Base-by-base conservation (phyloP, 2,113 vertebrate species). In the Corythornis vintsioides region DNA sequence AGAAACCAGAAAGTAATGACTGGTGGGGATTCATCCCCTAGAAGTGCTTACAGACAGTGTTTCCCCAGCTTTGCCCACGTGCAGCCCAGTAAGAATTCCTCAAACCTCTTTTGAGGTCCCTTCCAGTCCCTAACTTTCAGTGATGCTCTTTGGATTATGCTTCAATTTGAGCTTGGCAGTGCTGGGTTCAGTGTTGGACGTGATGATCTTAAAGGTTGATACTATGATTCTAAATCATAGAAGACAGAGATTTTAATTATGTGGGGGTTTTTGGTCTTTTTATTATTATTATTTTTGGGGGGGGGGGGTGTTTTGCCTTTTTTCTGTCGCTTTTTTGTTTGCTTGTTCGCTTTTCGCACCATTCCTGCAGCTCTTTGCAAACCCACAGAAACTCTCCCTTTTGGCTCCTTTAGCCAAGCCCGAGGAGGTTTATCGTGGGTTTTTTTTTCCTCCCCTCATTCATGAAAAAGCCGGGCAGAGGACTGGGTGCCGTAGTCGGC, bases 361-460 rank as follows among this genome's bases (percentile, higher is more conserved):
- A 0, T 78, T 21, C 13, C 79, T 33, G 61, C 81, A 86, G 94
- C 82, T 57, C 69, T 14, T 53, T 16, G 12, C 50, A 38, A 13
- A 47, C 57, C 20, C 45, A 53, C 47, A 4, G 29, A 14, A 16
- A 0, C 63, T 18, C 43, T 73, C 31, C 47, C 28, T 53, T 38
- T 20, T 40, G 1, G 52, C 47, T 48, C 3, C 4, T 1, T 3
- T 1, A 33, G 60, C 42, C 2, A 5, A 59, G 53, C 8, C 9
- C 2, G 71, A 52, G 88, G 78, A 69, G 76, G 63, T 60, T 69
- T 38, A 4, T 16, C 18, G 10, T 38, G 43, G 15, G 14, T 13
- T 50, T 48, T 12, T 12, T 11, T 22, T 6, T 21, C 48, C 48
- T 22, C 48, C 48, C 82, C 79, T 20, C 94, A 92, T 94, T 94